Evolutionary conservation across 1,140 invertebrate genomes (phyloP), one percentile per base, ranked within the genome.

Genomic region (Hycleus phaleratus): DNA sequence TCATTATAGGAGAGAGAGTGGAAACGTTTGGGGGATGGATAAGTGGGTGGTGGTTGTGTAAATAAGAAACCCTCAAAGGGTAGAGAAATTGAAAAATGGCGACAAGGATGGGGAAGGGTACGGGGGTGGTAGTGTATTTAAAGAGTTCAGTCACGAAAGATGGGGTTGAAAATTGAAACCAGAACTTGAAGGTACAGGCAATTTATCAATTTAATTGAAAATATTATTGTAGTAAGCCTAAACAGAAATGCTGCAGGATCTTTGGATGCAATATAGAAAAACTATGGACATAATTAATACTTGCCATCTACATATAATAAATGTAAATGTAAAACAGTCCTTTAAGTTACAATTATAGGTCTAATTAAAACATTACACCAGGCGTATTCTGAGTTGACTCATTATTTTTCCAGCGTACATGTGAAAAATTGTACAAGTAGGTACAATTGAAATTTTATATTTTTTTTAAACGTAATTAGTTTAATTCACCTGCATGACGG

Each of bases 41-140:
- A 18, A 48, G 52, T 46, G 48, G 44, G 61, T 44, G 61, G 56
- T 54, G 59, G 60, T 56, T 59, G 57, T 58, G 60, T 51, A 62
- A 62, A 62, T 62, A 62, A 58, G 60, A 62, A 53, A 58, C 56
- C 50, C 54, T 58, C 56, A 62, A 62, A 62, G 60, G 55, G 49
- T 49, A 26, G 39, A 49, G 46, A 55, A 61, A 61, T 61, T 62
- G 60, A 62, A 62, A 62, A 55, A 61, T 61, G 54, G 55, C 40
- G 56, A 26, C 46, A 12, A 11, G 32, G 38, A 38, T 3, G 25
- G 40, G 9, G 40, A 11, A 42, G 3, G 10, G 10, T 39, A 39
- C 1, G 10, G 6, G 1, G 6, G 10, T 39, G 10, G 6, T 6
- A 1, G 10, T 39, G 10, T 39, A 39, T 39, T 38, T 38, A 38